Evolutionary conservation across 2,113 vertebrate species (phyloP).

Genomic region (Ornithorhynchus anatinus): DNA sequence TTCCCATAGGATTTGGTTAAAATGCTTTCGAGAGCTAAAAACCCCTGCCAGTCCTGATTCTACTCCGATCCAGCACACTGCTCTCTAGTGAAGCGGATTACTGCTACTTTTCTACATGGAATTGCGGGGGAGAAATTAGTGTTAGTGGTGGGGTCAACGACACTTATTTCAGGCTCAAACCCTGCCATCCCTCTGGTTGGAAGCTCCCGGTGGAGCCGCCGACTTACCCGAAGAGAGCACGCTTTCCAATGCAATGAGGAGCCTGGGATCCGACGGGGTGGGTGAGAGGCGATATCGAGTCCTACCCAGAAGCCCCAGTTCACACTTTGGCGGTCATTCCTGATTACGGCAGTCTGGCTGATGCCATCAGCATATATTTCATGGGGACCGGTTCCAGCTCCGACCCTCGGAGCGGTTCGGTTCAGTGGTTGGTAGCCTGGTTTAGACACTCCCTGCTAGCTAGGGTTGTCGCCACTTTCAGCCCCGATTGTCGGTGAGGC

Average conservation of each 20-base stretch:
- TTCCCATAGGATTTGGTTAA: background rate
- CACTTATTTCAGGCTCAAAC: background rate
- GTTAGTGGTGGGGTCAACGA: background rate
- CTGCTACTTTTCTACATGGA: background rate
- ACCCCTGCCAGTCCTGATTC: background rate
- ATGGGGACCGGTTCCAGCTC: background rate
- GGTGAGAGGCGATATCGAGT: background rate
- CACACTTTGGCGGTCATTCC: too few species aligned
- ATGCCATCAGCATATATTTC: too few species aligned
- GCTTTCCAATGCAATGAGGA: fast-evolving
- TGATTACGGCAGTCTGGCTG: too few species aligned
- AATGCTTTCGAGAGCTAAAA: conserved; percentile 11
- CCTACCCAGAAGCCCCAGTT: too few species aligned
- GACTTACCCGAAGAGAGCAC: background rate
- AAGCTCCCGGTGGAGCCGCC: fast-evolving
- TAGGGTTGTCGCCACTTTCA: conserved; percentile 35
- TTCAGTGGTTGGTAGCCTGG: conserved; percentile 9
- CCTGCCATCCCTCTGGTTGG: background rate
- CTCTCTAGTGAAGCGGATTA: background rate
- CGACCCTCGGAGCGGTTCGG: fast-evolving
- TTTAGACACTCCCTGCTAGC: conserved; percentile 28
- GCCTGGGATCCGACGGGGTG: background rate
- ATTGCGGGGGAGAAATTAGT: background rate
- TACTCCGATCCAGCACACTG: background rate
- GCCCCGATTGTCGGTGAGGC: conserved; percentile 40